Base-by-base conservation (phyloP, 2,113 vertebrate species). In the Phalacrocorax pelagicus region DNA sequence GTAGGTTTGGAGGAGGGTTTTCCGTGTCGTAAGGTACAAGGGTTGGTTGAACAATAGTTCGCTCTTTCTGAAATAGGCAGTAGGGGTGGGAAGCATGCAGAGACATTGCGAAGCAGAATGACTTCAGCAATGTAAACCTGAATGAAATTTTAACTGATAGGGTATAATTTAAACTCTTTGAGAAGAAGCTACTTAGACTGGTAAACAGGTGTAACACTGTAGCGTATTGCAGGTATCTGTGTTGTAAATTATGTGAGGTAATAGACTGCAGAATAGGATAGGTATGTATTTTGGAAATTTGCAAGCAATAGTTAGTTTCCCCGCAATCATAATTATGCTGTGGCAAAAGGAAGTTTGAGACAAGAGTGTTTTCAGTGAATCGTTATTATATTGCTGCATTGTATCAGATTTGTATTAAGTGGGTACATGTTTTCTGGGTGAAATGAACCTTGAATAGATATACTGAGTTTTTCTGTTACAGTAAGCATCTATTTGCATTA, bases 1-100 rank as follows among this genome's bases (percentile, higher is more conserved):
- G 98, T 98, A 96, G 63, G 97, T 96, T 59, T 87, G 52, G 70
- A 88, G 67, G 66, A 58, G 55, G 29, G 80, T 87, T 88, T 44
- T 63, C 11, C 4, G 1, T 15, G 22, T 27, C 4, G 6, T 82
- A 30, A 67, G 80, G 19, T 81, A 8, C 42, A n/a, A 20, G 51
- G 65, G n/a, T 88, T 55, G 61, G 20, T 36, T 40, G 44, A 70
- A 79, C 40, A 70, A 3, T 19, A 54, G 51, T 22, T 95, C 1
- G 7, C 13, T 91, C 81, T 55, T 62, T 73, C 69, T 9, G 11
- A 32, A 61, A 52, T 10, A 59, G 78, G 81, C 3, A 6, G 81
- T n/a, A 36, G 49, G 89, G 58, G 38, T 72, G 52, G 62, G 59
- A 82, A 65, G 75, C 3, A 0, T 12, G 24, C 29, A 9, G 47